Evolutionary conservation across 1,140 invertebrate species (phyloP), one percentile per base, ranked within the genome.

Genomic region (Camponotus floridanus): DNA sequence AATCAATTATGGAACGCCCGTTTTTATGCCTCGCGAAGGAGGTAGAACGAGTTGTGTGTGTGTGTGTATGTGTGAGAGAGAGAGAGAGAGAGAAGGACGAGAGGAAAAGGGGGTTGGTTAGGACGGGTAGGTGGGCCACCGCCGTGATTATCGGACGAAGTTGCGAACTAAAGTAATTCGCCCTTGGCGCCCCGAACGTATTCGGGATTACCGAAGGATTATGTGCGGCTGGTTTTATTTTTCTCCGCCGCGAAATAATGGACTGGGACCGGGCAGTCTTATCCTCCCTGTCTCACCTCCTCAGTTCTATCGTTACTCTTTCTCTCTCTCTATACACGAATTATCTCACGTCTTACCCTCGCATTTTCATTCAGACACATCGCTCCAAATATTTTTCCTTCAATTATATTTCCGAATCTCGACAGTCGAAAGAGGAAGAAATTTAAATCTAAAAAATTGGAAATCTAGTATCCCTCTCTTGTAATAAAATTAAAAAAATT

Each of bases 1-100:
- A 93, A 93, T 93, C 93, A 93, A 93, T 93, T 93, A 93, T 93
- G 91, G 83, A 93, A 92, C 91, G 90, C 81, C 36, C 76, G 89
- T 91, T 92, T 92, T 92, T 92, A 91, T 91, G 86, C 86, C 67
- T 87, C 61, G 78, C 70, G 74, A 85, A 89, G 65, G 59, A 86
- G 64, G 81, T 68, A 88, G 36, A 62, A 59, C 45, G 42, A 45
- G 9, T 45, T 45, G 39, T 42, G 76, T 26, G 26, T 26, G 26
- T 26, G 26, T 26, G 26, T 26, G 26, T 26, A 1, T 26, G 26
- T 26, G 26, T 26, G 59, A 45, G 68, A 31, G 36, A 45, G 76
- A 45, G 68, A 31, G 36, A 45, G 76, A 36, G 61, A 70, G 87
- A 36, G 86, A 86, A 76, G 79, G 64, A 86, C 68, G 67, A 85